Conservation (phyloP, 64 coral and sea anemone species). For the Pocillopora damicornis region DNA sequence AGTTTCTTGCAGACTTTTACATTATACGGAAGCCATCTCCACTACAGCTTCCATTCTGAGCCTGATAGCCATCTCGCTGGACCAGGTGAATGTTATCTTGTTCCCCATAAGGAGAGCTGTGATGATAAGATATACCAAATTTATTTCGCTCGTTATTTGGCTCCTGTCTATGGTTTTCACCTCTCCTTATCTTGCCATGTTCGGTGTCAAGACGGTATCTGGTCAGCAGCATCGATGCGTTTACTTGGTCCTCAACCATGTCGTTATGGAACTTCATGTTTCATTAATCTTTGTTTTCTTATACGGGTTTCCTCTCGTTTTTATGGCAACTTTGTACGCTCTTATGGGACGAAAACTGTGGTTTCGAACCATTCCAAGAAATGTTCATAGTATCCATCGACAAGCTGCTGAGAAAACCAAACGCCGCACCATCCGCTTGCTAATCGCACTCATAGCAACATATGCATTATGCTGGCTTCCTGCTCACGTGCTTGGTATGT, state of each 20-base stretch:
- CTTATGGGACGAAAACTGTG: constrained; percentile 23
- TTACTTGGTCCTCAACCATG: background rate
- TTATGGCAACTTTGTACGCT: background rate
- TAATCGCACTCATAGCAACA: constrained; percentile 29
- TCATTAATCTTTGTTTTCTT: constrained; percentile 23
- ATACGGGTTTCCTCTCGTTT: background rate
- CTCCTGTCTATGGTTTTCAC: background rate
- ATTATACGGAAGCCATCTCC: background rate
- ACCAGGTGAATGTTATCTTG: constrained; percentile 8
- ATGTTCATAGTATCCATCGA: constrained; percentile 22
- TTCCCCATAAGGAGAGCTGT: background rate
- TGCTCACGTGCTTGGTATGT: constrained; percentile 13
- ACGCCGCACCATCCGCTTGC: constrained; percentile 4
- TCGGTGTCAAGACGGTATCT: background rate
- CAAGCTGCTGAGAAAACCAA: background rate
- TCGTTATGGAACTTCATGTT: constrained; percentile 1
- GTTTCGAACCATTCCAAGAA: constrained; percentile 3
- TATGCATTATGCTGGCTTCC: constrained; percentile 19
- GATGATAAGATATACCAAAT: constrained; percentile 3
- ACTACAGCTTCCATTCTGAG: background rate
- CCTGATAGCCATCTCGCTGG: background rate
- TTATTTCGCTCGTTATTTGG: background rate
- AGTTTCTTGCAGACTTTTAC: background rate
- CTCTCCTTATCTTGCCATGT: constrained; percentile 27
- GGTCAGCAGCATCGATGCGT: background rate